Base-by-base conservation (phyloP, 1,140 invertebrate genomes). In the Drosophila yakuba region DNA sequence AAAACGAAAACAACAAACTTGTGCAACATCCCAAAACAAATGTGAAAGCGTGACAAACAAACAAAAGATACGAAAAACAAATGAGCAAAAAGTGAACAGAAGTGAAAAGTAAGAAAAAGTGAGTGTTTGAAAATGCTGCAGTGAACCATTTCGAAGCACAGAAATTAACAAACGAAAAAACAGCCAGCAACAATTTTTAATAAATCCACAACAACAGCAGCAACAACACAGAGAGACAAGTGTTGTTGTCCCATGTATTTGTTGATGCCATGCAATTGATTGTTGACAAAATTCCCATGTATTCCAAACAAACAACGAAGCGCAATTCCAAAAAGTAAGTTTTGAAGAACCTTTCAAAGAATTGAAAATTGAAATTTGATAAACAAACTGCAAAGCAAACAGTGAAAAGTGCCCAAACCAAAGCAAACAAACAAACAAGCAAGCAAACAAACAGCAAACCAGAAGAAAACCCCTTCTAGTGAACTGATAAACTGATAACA, bases 241-340 rank as follows among this genome's bases (percentile, higher is more conserved):
- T 85, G 81, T 79, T 75, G 73, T 61, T 78, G 83, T 67, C 66
- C 50, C 72, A 83, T 91, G 83, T 85, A 72, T 89, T 90, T 91
- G 76, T 91, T 85, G 83, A 90, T 85, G 91, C 84, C 80, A 92
- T 92, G 90, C 91, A 92, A 91, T 89, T 92, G 79, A 91, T 91
- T 91, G 86, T 91, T 86, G 90, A 91, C 90, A 91, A 91, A 91
- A 91, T 91, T 91, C 90, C 90, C 90, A 92, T 92, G 91, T 92
- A 92, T 91, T 92, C 91, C 91, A 92, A 92, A 90, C 91, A 92
- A 91, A 91, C 84, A 86, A 80, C 90, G 83, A 91, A 92, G 85
- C 91, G 91, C 71, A 92, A 91, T 91, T 92, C 91, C 88, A 92
- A 92, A 92, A 92, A 91, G 91, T 92, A 92, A 92, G 91, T 91